Conservation (phyloP, 2,888 invertebrate species). For the Hetaerina titia region DNA sequence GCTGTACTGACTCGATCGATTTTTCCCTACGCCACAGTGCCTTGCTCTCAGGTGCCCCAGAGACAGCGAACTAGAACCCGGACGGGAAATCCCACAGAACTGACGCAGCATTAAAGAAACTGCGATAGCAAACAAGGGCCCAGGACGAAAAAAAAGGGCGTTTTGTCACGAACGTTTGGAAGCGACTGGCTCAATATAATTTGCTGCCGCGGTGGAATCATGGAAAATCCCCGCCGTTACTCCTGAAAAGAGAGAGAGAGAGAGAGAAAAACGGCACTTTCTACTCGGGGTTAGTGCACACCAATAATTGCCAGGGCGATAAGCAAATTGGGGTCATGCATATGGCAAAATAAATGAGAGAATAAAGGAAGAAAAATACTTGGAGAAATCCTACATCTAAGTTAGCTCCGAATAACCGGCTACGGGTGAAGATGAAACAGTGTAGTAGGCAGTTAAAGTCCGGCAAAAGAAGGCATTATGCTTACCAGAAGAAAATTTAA, state of each 20-base stretch:
- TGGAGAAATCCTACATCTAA: too few relatives aligned
- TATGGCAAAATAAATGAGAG: too few relatives aligned
- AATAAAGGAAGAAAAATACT: too few relatives aligned
- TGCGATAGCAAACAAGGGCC: not conserved
- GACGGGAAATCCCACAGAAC: not conserved
- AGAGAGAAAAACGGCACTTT: not conserved
- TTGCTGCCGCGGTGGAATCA: not conserved
- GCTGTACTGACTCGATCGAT: not conserved
- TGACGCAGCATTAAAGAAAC: not conserved
- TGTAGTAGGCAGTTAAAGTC: too few relatives aligned
- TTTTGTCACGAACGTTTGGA: not conserved
- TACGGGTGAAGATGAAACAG: too few relatives aligned
- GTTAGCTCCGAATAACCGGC: too few relatives aligned
- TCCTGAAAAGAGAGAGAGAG: not conserved
- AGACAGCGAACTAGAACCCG: not conserved
- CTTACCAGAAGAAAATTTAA: too few relatives aligned
- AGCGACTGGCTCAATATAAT: not conserved
- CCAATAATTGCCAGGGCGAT: too few relatives aligned
- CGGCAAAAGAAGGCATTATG: too few relatives aligned
- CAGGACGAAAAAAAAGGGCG: not conserved
- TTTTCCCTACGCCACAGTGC: not conserved
- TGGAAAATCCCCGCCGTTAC: not conserved
- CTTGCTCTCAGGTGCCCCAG: not conserved
- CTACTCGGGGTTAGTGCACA: not conserved
- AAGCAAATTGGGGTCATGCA: too few relatives aligned